Conservation (phyloP, 2,888 invertebrate genomes). For the Prosapia bicincta region DNA sequence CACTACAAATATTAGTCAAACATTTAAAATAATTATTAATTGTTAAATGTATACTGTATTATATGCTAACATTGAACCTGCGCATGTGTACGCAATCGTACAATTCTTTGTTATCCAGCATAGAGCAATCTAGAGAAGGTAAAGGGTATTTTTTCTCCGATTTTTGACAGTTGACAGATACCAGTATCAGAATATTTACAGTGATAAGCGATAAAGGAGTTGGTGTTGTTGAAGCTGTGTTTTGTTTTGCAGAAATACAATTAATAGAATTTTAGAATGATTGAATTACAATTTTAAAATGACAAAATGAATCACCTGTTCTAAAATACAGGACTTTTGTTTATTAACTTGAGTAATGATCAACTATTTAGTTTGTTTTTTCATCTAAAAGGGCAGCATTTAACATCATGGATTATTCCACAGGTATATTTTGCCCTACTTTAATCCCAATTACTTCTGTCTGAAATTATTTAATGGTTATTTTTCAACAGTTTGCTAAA, state of each 20-base stretch:
- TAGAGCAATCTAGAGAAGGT: too few relatives aligned
- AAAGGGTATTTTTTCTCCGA: too few relatives aligned
- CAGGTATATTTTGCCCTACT: neutral
- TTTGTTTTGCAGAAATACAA: neutral
- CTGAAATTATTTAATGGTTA: neutral
- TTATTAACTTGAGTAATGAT: neutral
- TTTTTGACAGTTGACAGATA: neutral
- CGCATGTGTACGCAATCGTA: too few relatives aligned
- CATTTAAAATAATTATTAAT: too few relatives aligned
- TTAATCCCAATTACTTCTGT: neutral
- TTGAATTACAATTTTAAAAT: neutral
- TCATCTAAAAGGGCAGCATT: neutral
- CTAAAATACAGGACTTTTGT: neutral
- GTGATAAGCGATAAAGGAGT: neutral
- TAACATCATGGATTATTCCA: neutral
- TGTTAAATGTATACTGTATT: too few relatives aligned
- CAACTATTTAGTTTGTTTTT: neutral
- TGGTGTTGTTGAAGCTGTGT: neutral
- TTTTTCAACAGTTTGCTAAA: neutral
- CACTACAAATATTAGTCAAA: too few relatives aligned
- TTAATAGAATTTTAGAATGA: neutral
- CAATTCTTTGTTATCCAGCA: too few relatives aligned
- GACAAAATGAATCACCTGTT: neutral
- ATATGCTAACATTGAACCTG: too few relatives aligned
- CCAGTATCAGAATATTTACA: neutral